Evolutionary conservation across 1,140 invertebrate species (phyloP).

Genomic region (Rhyacophila brunnea): DNA sequence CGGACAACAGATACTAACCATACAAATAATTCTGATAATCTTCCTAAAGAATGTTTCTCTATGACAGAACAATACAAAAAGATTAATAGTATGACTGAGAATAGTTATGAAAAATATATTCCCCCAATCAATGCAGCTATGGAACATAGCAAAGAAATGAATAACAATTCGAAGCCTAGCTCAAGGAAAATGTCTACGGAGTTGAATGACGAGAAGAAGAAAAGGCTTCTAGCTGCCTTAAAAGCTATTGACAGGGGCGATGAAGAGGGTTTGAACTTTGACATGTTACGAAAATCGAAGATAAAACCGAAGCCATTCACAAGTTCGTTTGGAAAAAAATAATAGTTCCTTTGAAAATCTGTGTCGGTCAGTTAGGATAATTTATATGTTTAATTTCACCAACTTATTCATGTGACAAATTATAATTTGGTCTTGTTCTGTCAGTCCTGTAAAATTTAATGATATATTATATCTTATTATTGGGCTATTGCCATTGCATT

Average conservation of each 20-base stretch:
- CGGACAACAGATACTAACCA: not conserved
- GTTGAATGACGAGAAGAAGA: conserved; percentile 52
- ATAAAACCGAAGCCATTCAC: not conserved
- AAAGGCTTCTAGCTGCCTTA: conserved; percentile 61
- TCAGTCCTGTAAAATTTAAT: too few species aligned
- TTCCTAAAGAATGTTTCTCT: not conserved
- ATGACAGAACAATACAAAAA: not conserved
- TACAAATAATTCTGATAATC: not conserved
- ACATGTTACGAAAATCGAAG: conserved; percentile 18
- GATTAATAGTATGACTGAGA: not conserved
- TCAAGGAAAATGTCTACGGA: conserved; percentile 29
- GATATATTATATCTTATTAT: too few species aligned
- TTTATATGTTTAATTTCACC: too few species aligned
- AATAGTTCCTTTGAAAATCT: too few species aligned
- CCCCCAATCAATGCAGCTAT: not conserved
- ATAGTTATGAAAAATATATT: not conserved
- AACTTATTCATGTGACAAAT: too few species aligned
- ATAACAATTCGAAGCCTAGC: conserved; percentile 2
- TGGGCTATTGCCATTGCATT: too few species aligned
- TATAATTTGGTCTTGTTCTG: too few species aligned
- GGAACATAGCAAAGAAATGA: not conserved
- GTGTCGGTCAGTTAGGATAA: too few species aligned
- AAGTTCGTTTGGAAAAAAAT: too few species aligned
- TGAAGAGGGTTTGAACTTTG: conserved; percentile 44
- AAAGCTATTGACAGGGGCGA: conserved; percentile 65